Conservation (phyloP, 2,113 vertebrate species). For the Otolemur garnettii region DNA sequence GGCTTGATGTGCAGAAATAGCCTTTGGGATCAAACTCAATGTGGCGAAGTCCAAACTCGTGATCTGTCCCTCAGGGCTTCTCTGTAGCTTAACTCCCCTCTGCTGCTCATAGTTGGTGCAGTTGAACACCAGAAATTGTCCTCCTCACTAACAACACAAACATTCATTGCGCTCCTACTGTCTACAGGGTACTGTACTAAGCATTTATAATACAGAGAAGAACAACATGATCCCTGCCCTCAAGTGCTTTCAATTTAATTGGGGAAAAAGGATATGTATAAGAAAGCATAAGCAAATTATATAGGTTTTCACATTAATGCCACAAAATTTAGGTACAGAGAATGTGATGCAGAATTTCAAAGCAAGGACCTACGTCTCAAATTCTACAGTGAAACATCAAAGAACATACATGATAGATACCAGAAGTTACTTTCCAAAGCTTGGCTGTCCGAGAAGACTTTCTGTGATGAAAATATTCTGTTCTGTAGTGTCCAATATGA, state of each 20-base stretch:
- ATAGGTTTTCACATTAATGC: background rate
- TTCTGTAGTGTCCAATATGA: background rate
- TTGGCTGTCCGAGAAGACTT: background rate
- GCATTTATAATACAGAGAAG: background rate
- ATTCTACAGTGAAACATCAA: background rate
- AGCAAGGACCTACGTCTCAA: slow-evolving; percentile 15
- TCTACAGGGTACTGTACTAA: background rate
- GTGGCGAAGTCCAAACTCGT: slow-evolving; percentile 82
- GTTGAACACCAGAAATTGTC: slow-evolving; percentile 32
- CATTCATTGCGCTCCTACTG: background rate
- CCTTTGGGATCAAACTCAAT: slow-evolving; percentile 83
- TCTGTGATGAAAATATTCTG: background rate
- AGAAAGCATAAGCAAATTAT: slow-evolving; percentile 29
- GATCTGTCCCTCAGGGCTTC: slow-evolving; percentile 75
- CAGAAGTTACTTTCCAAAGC: background rate
- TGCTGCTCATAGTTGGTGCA: slow-evolving; percentile 51
- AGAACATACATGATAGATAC: background rate
- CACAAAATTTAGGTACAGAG: background rate
- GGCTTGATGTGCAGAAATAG: slow-evolving; percentile 83
- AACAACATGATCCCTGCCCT: background rate
- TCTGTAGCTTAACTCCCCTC: slow-evolving; percentile 55
- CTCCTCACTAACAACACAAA: slow-evolving; percentile 40
- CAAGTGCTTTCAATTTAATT: slow-evolving; percentile 25
- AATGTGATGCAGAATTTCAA: slow-evolving; percentile 43
- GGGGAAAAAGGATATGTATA: background rate